Evolutionary conservation across 1,140 invertebrate genomes (phyloP).

Genomic region (Drosophila navojoa): DNA sequence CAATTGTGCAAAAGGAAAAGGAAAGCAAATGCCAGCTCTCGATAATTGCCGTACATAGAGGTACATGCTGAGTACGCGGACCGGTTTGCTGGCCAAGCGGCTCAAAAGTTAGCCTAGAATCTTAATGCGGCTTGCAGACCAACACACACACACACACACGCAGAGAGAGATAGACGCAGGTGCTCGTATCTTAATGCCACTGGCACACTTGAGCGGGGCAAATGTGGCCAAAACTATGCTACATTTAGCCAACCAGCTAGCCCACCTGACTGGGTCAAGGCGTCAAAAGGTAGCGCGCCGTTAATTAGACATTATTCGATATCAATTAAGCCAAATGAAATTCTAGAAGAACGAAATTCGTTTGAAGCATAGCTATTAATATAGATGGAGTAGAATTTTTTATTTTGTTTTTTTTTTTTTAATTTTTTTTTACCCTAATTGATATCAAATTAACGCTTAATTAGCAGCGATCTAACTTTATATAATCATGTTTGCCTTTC

Average conservation of each 20-base stretch:
- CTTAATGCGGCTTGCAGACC: constrained; percentile 17
- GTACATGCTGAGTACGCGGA: background rate
- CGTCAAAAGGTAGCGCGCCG: background rate
- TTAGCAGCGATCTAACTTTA: too few relatives aligned
- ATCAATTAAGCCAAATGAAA: constrained; percentile 6
- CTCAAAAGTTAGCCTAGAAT: constrained; percentile 43
- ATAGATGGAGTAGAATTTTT: too few relatives aligned
- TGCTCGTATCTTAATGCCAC: constrained; percentile 13
- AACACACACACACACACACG: background rate
- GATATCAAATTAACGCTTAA: background rate
- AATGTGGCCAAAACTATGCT: constrained; percentile 21
- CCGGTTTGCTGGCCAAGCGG: constrained; percentile 31
- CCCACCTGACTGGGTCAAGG: constrained; percentile 28
- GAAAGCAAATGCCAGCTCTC: constrained; percentile 27
- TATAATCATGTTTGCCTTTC: too few relatives aligned
- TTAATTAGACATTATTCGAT: background rate
- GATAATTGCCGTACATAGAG: constrained; percentile 11
- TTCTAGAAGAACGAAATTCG: background rate
- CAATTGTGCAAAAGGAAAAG: constrained; percentile 32
- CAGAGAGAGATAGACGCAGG: background rate
- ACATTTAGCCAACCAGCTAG: background rate
- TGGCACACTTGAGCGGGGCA: constrained; percentile 17
- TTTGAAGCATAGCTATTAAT: too few relatives aligned
- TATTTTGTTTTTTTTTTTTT: too few relatives aligned
- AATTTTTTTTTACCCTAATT: background rate